Conservation (phyloP, 2,113 vertebrate species). For the Sporophila hypoxantha region DNA sequence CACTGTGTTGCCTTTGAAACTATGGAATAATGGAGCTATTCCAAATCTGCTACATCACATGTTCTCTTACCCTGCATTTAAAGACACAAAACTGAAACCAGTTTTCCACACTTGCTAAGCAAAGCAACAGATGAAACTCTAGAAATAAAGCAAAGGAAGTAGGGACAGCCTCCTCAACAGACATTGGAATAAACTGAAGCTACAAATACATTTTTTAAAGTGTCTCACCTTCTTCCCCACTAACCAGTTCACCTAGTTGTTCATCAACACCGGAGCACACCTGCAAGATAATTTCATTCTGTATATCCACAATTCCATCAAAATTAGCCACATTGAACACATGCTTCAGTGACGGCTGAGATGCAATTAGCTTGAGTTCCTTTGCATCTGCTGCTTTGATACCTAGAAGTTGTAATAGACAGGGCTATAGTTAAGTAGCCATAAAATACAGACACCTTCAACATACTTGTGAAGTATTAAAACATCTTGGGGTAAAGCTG, state of each 20-base stretch:
- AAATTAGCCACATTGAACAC: conserved; percentile 82
- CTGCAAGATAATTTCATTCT: conserved; percentile 81
- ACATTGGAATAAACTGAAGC: not conserved
- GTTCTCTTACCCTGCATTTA: not conserved
- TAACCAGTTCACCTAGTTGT: conserved; percentile 80
- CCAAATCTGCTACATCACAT: not conserved
- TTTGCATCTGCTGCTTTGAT: conserved; percentile 86
- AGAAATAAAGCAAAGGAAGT: not conserved
- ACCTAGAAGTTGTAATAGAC: conserved; percentile 68
- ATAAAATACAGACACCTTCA: not conserved
- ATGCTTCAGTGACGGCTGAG: conserved; percentile 80
- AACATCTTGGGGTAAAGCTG: not conserved
- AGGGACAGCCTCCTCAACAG: not conserved
- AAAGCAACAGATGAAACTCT: not conserved
- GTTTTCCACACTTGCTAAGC: not conserved
- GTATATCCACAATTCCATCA: conserved; percentile 79
- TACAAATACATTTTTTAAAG: not conserved
- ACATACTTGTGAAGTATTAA: not conserved
- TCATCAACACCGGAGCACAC: conserved; percentile 87
- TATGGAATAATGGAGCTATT: not conserved
- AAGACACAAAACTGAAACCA: not conserved
- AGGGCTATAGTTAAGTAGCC: not conserved
- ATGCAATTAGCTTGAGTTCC: conserved; percentile 86
- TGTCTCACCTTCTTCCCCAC: conserved; percentile 88
- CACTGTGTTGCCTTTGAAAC: not conserved